Evolutionary conservation across 2,113 vertebrate species (phyloP).

Genomic region (Podarcis cretensis): DNA sequence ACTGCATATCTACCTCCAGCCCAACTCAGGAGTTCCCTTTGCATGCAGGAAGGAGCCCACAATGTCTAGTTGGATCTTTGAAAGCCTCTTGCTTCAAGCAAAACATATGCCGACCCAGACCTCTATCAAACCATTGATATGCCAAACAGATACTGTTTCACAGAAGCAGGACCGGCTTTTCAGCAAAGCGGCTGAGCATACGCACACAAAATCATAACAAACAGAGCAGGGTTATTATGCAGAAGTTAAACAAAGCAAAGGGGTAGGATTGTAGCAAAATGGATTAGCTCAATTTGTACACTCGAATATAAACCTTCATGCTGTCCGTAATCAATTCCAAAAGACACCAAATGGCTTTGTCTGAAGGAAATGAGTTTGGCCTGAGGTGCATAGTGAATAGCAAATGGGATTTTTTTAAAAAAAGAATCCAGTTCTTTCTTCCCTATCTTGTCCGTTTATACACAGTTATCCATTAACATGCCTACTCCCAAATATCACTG

Average conservation of each 20-base stretch:
- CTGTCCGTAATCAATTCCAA: slow-evolving; percentile 31
- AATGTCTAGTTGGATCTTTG: neutral
- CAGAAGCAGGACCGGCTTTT: slow-evolving; percentile 41
- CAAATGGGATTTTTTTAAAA: neutral
- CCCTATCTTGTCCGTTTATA: neutral
- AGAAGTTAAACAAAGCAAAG: slow-evolving; percentile 15
- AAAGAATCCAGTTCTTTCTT: neutral
- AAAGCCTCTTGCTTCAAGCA: neutral
- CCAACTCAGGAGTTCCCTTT: neutral
- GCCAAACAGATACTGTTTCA: slow-evolving; percentile 2
- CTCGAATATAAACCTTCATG: slow-evolving; percentile 20
- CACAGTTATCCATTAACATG: neutral
- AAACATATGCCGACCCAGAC: slow-evolving; percentile 4
- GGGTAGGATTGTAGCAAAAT: slow-evolving; percentile 37
- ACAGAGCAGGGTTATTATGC: slow-evolving; percentile 7
- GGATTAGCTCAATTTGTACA: slow-evolving; percentile 31
- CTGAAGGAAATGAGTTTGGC: slow-evolving; percentile 32
- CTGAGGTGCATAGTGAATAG: slow-evolving; percentile 26
- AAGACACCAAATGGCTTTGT: slow-evolving; percentile 28
- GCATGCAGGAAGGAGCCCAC: too few species aligned
- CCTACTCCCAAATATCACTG: too few species aligned
- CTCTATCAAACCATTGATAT: slow-evolving; percentile 19
- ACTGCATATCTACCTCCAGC: neutral
- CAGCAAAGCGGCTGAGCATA: slow-evolving; percentile 8
- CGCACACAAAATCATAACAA: slow-evolving; percentile 32